Percentiles rank a stretch among this genome's conserved stretches.
Conservation (phyloP, 30 jellyfish, hydroid and myxozoan genomes). For the Phacellophora camtschatica region DNA sequence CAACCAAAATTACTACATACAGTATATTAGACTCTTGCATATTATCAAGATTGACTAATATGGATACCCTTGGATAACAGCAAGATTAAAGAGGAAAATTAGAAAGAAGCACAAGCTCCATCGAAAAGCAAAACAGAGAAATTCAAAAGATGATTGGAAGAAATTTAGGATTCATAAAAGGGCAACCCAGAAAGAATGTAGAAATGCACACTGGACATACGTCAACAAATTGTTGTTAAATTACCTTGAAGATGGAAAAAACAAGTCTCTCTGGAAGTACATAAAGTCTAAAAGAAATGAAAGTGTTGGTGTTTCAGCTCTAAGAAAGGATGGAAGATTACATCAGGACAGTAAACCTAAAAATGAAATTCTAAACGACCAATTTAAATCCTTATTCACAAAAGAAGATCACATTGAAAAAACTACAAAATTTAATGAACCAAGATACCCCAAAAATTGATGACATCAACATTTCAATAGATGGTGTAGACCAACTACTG, state of each 20-base stretch:
- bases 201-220: neutral
- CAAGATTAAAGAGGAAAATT: neutral
- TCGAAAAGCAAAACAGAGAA: neutral
- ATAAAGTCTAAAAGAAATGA: neutral
- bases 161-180: neutral
- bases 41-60: no score
- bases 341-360: neutral
- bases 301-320: neutral
- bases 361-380: neutral
- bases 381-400: neutral
- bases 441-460: neutral
- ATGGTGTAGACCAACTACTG: neutral
- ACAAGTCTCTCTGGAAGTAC: neutral
- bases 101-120: constrained; percentile 8
- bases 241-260: neutral
- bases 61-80: neutral
- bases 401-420: neutral
- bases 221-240: neutral
- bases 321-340: neutral
- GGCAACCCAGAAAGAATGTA: neutral
- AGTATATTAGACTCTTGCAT: no score
- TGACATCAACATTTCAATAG: neutral
- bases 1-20: no score
- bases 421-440: neutral
- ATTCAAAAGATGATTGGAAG: neutral